Evolutionary conservation across 2,888 invertebrate species (phyloP), one percentile per base, ranked within the genome.

Genomic region (Thera britannica): DNA sequence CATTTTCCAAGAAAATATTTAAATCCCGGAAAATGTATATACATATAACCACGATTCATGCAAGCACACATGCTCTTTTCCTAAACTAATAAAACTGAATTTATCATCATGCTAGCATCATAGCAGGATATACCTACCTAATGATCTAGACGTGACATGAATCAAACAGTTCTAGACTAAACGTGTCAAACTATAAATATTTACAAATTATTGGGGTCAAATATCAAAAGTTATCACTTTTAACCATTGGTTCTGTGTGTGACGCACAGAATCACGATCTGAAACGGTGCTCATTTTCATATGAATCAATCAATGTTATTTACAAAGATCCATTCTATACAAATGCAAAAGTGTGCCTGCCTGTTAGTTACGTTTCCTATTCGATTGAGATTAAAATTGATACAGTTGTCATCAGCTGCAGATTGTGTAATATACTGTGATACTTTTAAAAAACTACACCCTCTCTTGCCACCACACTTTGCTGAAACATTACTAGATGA

Each of bases 261-360:
- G 86, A 87, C 88, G 88, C 83, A 80, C 77, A 68, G n/a, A 64
- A 84, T 79, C 87, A 87, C 84, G 84, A 70, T 57, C 63, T 71
- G 68, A 51, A 73, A 72, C 68, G 76, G 82, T 85, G 84, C 72
- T 7, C 38, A 49, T 49, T 46, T 54, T 77, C 80, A 79, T 77
- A 79, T 70, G 75, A 71, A 73, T 74, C 49, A 36, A 49, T 38
- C 7, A 59, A n/a, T 23, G 23, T 23, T 23, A 23, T 23, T 23
- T 23, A 23, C 23, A 23, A 23, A 23, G 23, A 23, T 23, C 23
- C 23, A 23, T 23, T 23, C 23, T 23, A 23, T 23, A 23, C 23
- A 23, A 23, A 23, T 23, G 23, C 23, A 23, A 23, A 23, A 23
- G 23, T 23, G 23, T 23, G 23, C 23, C 23, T 23, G 23, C 23